Evolutionary conservation across 1,140 invertebrate genomes (phyloP), one percentile per base, ranked within the genome.

Genomic region (Drosophila pectinifera): DNA sequence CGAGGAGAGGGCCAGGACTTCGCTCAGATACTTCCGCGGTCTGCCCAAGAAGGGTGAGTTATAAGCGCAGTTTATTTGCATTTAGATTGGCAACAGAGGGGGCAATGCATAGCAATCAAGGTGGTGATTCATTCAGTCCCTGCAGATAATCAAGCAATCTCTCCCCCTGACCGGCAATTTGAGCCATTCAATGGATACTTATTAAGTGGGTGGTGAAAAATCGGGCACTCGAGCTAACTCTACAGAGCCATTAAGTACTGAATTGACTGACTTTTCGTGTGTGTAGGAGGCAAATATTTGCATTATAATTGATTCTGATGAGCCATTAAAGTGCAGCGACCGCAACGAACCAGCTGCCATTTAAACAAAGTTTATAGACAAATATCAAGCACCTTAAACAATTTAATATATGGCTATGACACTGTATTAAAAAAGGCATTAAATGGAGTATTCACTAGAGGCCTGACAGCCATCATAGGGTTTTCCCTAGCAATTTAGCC

Each of bases 21-120:
- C 93, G 0, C 81, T 95, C 14, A 93, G 93, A 57, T 93, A 93
- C 89, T 93, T 95, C 82, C 91, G 95, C 76, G 94, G 94, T 42
- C 63, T 95, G 82, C 84, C 91, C 5, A 80, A 81, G 38, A 79
- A 88, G 38, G 86, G 91, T 92, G 34, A 83, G 56, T 61, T n/a
- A 16, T 18, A 41, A 41, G 4, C 3, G 3, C 39, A 16, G 4
- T 34, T 34, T 13, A 51, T 51, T 51, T 51, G 2, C 49, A 51
- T 51, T 51, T 51, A 51, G 28, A 51, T 51, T 14, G 49, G 49
- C 34, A n/a, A n/a, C 5, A 6, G 11, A 16, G 16, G 10, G 24
- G 0, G 38, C 1, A 28, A 5, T 16, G 24, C n/a, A 46, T 26
- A 5, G 24, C 5, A 16, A 2, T 46, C 14, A 3, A 16, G 0